Percentiles rank a stretch among this genome's conserved stretches.
Conservation (phyloP, 1,140 invertebrate genomes). For the Bicyclus anynana region DNA sequence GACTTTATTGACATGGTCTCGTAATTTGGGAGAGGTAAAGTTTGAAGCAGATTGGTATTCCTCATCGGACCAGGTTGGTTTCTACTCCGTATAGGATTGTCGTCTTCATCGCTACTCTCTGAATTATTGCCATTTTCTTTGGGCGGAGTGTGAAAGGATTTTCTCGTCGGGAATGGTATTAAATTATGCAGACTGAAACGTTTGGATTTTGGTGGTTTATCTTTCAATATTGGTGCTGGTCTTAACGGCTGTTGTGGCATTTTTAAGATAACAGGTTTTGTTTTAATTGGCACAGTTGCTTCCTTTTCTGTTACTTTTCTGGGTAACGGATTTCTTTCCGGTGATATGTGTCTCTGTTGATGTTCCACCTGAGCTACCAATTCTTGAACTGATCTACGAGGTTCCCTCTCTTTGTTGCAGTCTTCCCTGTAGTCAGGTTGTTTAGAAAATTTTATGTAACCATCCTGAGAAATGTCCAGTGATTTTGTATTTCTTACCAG, state of each 20-base stretch:
- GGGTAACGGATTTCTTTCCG: constrained; percentile 39
- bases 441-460: constrained; percentile 69
- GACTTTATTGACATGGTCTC: constrained; percentile 76
- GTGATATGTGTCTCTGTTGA: constrained; percentile 59
- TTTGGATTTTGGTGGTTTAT: constrained; percentile 73
- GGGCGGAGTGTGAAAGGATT: constrained; percentile 67
- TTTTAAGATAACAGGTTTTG: constrained; percentile 47
- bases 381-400: constrained; percentile 78
- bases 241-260: constrained; percentile 67
- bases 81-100: constrained; percentile 71
- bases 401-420: constrained; percentile 41
- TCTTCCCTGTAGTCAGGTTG: constrained; percentile 51
- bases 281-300: constrained; percentile 31
- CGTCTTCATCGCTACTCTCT: constrained; percentile 79
- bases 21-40: constrained; percentile 73
- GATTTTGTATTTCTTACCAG: constrained; percentile 50
- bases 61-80: constrained; percentile 76
- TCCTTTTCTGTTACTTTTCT: constrained; percentile 48
- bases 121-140: constrained; percentile 74
- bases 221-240: constrained; percentile 65
- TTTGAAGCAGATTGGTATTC: constrained; percentile 75
- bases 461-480: constrained; percentile 69
- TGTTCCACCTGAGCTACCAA: constrained; percentile 79
- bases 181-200: constrained; percentile 74
- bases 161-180: constrained; percentile 73